These are phyloP conservation scores for Siniperca obscura DNA, from an alignment of 2,797 vertebrate species.

Conservation along the genomic window DNA sequence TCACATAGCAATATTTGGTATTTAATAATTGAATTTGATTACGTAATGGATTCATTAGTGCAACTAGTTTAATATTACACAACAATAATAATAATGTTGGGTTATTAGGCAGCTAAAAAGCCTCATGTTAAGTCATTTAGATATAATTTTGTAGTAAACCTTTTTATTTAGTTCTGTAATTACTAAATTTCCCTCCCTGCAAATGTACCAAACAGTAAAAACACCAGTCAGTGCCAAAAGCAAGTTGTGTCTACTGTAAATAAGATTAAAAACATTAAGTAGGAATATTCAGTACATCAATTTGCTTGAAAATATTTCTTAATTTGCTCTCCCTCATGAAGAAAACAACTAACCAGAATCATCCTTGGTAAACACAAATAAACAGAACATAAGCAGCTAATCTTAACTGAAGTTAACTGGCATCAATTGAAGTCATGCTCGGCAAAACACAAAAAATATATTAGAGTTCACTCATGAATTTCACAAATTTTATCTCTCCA, in stretches of 20 bases:
- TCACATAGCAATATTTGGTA: constrained; percentile 2
- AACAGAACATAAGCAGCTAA: constrained; percentile 6
- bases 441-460: constrained; percentile 33
- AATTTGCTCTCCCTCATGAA: constrained; percentile 3
- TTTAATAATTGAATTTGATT: constrained; percentile 16
- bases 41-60: constrained; percentile 8
- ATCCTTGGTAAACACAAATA: constrained; percentile 16
- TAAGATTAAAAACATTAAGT: constrained; percentile 3
- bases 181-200: neutral
- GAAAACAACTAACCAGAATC: constrained; percentile 20
- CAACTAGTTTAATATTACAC: constrained; percentile 1
- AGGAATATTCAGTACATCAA: constrained; percentile 15
- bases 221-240: neutral
- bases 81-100: constrained; percentile 11
- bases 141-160: neutral
- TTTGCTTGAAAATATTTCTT: constrained; percentile 9
- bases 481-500: constrained; percentile 4
- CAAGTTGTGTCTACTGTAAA: neutral
- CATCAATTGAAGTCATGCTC: constrained; percentile 22
- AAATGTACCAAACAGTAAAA: neutral
- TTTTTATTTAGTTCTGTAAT: constrained; percentile 22
- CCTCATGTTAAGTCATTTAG: constrained; percentile 14
- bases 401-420: constrained; percentile 29
- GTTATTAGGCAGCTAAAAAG: constrained; percentile 15
- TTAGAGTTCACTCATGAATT: constrained; percentile 29